Evolutionary conservation across 2,797 vertebrate genomes (phyloP).

Genomic region (Coccyzus lansbergi): DNA sequence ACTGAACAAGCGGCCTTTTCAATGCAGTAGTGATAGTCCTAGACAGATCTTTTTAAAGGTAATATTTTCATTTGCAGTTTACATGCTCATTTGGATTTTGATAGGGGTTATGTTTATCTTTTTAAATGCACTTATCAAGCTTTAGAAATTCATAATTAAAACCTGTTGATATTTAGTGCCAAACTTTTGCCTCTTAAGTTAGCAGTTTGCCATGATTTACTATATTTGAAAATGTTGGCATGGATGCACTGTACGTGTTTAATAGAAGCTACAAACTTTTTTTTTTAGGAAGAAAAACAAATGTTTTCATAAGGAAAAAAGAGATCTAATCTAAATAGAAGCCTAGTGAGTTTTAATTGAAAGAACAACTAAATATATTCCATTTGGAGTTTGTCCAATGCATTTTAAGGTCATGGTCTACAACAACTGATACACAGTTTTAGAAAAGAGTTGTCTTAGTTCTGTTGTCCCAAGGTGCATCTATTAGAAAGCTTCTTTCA

Average conservation of each 20-base stretch:
- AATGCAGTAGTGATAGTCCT: background rate
- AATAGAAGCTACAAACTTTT: background rate
- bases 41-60: background rate
- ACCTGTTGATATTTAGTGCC: background rate
- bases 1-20: background rate
- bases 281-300: background rate
- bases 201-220: background rate
- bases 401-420: background rate
- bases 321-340: background rate
- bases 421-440: background rate
- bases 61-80: background rate
- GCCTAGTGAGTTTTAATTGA: background rate
- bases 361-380: background rate
- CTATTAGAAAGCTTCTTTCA: background rate
- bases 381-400: background rate
- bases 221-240: background rate
- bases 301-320: background rate
- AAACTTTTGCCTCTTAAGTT: background rate
- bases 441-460: background rate
- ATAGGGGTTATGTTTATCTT: background rate
- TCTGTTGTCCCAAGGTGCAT: background rate
- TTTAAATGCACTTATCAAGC: background rate
- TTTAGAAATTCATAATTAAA: background rate
- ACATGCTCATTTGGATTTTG: background rate
- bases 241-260: background rate